Conservation (phyloP, 2,113 vertebrate species). For the Pongo abelii region DNA sequence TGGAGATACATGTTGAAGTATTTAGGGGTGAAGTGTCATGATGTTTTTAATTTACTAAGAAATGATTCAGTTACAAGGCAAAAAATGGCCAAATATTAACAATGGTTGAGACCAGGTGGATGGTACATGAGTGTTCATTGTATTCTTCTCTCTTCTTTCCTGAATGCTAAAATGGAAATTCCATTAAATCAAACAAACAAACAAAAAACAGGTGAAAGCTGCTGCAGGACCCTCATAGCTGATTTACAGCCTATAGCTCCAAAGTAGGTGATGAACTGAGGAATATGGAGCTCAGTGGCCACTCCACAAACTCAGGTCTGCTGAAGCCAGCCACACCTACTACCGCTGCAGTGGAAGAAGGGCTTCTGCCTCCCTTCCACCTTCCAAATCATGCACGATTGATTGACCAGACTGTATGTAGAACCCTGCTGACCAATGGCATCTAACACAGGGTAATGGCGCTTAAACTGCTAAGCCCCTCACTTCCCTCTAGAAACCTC, state of each 20-base stretch:
- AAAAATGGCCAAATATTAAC: not conserved
- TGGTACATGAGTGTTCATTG: not conserved
- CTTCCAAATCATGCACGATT: not conserved
- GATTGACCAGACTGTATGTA: not conserved
- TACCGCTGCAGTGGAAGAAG: not conserved
- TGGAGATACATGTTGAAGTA: not conserved
- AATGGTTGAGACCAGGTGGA: not conserved
- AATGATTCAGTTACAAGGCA: not conserved
- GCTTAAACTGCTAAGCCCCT: not conserved
- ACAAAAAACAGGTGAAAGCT: not conserved
- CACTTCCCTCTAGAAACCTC: not conserved
- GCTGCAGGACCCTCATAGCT: not conserved
- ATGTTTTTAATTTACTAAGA: slow-evolving; percentile 36
- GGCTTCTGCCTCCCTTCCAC: not conserved
- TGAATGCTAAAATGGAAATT: slow-evolving; percentile 22
- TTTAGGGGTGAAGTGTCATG: not conserved
- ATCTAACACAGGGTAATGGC: not conserved
- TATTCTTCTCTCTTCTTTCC: not conserved
- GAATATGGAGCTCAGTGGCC: not conserved
- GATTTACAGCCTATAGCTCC: not conserved
- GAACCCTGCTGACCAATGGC: not conserved
- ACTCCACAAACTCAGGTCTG: not conserved
- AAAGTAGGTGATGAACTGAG: not conserved
- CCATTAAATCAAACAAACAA: not conserved
- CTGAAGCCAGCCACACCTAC: not conserved